Conservation (phyloP, 2,113 vertebrate genomes). For the Nothoprocta perdicaria region DNA sequence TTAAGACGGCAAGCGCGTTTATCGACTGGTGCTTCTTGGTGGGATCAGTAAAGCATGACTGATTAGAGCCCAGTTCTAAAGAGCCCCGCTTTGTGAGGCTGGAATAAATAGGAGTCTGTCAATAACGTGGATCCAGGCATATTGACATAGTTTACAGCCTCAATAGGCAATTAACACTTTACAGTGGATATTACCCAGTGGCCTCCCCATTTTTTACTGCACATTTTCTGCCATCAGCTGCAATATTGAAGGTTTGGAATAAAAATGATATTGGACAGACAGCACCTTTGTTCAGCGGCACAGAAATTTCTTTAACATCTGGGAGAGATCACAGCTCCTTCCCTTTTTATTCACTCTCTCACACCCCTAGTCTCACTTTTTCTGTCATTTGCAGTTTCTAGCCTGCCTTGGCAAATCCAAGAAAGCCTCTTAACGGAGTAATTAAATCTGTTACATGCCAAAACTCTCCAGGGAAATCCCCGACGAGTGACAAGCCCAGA, state of each 20-base stretch:
- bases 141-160: constrained; percentile 84
- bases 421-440: constrained; percentile 30
- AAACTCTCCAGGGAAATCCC: constrained; percentile 8
- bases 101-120: constrained; percentile 83
- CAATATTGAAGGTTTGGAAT: constrained; percentile 80
- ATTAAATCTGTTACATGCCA: constrained; percentile 33
- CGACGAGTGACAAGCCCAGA: neutral
- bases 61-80: constrained; percentile 83
- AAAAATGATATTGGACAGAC: constrained; percentile 78
- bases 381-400: constrained; percentile 16
- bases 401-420: neutral
- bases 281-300: constrained; percentile 60
- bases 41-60: constrained; percentile 82
- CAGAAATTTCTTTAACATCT: constrained; percentile 43
- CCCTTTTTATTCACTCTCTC: constrained; percentile 30
- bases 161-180: constrained; percentile 88
- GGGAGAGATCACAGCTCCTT: constrained; percentile 57
- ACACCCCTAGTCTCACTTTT: constrained; percentile 8
- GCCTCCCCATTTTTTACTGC: constrained; percentile 79
- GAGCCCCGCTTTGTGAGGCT: constrained; percentile 75
- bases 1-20: constrained; percentile 78
- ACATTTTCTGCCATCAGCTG: constrained; percentile 80
- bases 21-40: constrained; percentile 77
- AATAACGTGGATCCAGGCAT: constrained; percentile 79
- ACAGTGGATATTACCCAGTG: constrained; percentile 83